Percentiles rank a stretch among this genome's conserved stretches.
These are phyloP conservation scores for Rhagologus leucostigma DNA, from an alignment of 2,113 vertebrate genomes.

Conservation along the genomic window DNA sequence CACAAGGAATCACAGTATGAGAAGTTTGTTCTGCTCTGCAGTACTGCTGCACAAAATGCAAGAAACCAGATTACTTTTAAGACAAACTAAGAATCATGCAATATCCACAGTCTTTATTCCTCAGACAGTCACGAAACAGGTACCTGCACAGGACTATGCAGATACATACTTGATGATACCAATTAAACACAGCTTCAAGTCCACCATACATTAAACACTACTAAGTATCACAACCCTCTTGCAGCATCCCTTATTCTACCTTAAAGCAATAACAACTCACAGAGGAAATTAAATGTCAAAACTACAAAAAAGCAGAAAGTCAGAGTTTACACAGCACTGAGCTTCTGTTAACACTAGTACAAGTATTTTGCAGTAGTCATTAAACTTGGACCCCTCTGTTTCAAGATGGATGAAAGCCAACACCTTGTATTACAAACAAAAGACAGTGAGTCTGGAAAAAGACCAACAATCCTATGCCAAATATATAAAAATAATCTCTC, in stretches of 20 bases:
- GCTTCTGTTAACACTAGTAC: conserved; percentile 26
- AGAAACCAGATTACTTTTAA: background rate
- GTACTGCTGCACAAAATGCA: background rate
- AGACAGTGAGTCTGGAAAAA: background rate
- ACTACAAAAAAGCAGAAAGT: background rate
- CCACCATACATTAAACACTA: background rate
- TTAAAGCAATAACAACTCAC: background rate
- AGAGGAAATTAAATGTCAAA: conserved; percentile 13
- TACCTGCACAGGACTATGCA: background rate
- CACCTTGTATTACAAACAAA: conserved; percentile 31
- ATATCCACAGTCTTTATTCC: background rate
- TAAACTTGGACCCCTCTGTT: conserved; percentile 46
- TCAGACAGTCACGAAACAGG: background rate
- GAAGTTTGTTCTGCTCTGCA: background rate
- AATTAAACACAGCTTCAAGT: background rate
- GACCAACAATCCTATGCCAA: background rate
- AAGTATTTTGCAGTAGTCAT: conserved; percentile 47
- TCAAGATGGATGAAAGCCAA: conserved; percentile 28
- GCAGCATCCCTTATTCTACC: background rate
- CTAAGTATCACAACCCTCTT: background rate
- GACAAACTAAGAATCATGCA: background rate
- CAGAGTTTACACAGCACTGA: conserved; percentile 6
- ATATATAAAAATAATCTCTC: conserved; percentile 51
- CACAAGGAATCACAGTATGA: background rate
- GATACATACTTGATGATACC: accelerated